Evolutionary conservation across 2,888 invertebrate genomes (phyloP).

Genomic region (Drosophila lutescens): DNA sequence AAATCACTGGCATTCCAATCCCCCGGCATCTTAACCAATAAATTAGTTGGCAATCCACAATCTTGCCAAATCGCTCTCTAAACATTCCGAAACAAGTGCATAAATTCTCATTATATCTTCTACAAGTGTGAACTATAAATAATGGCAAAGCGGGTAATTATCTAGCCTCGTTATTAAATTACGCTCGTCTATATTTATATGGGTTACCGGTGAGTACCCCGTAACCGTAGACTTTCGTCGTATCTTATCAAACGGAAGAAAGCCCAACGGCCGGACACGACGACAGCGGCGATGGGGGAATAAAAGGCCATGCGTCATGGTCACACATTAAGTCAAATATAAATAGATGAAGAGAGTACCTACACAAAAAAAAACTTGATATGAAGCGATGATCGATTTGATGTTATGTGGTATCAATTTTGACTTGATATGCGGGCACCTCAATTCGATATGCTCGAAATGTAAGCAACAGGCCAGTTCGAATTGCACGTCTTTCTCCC

Average conservation of each 20-base stretch:
- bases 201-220: conserved; percentile 57
- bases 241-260: conserved; percentile 73
- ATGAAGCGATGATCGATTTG: too few species aligned
- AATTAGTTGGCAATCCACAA: conserved; percentile 7
- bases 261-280: conserved; percentile 53
- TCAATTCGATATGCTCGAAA: too few species aligned
- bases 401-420: too few species aligned
- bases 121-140: conserved; percentile 56
- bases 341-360: conserved; percentile 10
- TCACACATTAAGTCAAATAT: conserved; percentile 24
- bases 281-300: conserved; percentile 33
- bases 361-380: not conserved
- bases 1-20: conserved; percentile 3
- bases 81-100: conserved; percentile 21
- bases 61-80: conserved; percentile 3
- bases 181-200: conserved; percentile 68
- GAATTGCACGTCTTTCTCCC: too few species aligned
- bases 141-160: conserved; percentile 43
- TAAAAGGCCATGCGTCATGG: conserved; percentile 64
- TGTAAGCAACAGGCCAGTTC: too few species aligned
- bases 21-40: not conserved
- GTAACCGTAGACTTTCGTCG: not conserved
- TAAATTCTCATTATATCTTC: conserved; percentile 21
- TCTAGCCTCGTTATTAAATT: conserved; percentile 61
- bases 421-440: too few species aligned